Base-by-base conservation (phyloP, 2,113 vertebrate genomes). In the Scomber scombrus region DNA sequence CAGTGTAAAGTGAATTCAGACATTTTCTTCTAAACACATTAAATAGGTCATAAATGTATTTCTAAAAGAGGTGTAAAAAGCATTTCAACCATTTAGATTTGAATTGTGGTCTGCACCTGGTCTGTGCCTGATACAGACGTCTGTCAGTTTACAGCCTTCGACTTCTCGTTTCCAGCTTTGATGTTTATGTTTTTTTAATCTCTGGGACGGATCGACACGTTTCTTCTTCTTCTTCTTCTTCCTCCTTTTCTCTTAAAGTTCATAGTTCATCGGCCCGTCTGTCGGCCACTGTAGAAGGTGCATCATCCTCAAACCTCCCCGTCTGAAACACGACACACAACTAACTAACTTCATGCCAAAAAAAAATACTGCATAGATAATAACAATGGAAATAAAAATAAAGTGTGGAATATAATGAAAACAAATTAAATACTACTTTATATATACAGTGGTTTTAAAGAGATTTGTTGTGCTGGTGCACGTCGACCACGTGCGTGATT, bases 281-380 rank as follows among this genome's bases (percentile, higher is more conserved):
- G 29, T 47, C 57, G 2, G 55, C 64, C 19, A 23, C 34, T 58
- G 75, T 70, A 74, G 68, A 80, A 75, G 81, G 89, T 70, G 82
- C 62, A 34, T 7, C 80, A 18, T 68, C 12, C 45, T 73, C 4
- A 13, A 66, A 86, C 80, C 77, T 77, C 65, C 70, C 65, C 56
- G 68, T 78, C 85, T 75, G 29, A 71, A 51, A 50, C 75, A 74
- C 63, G 3, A 51, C 52, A 47, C 31, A 29, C 60, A 23, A 34
- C 84, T 81, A 82, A 80, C 13, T 76, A 34, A 75, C 66, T 69
- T 90, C 75, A 85, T 82, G 69, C 81, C 72, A 34, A 34, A 75
- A 70, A 58, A 70, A 67, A 85, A 84, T 82, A 89, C 90, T 91
- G 87, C 92, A 89, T 78, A 85, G 88, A 85, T 77, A 56, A 77